A percentile compares a stretch with the other conserved stretches of the same genome.
Evolutionary conservation across 2,888 invertebrate species (phyloP).

Genomic region (Leptarthrus brevirostris): DNA sequence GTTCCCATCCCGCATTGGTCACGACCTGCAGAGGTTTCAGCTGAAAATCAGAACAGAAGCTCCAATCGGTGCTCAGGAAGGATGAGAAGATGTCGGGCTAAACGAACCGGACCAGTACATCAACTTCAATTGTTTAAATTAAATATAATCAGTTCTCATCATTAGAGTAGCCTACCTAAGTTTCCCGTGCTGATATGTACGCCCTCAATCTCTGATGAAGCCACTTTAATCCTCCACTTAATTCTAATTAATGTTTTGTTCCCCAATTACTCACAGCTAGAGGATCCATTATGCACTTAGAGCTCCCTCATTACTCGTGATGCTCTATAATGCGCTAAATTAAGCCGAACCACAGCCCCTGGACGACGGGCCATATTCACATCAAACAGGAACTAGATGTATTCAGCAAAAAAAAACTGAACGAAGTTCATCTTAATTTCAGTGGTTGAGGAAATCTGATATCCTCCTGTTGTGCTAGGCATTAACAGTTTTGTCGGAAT

Average conservation of each 20-base stretch:
- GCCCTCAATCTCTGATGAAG: slow-evolving; percentile 43
- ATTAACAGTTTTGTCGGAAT: slow-evolving; percentile 15
- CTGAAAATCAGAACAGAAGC: too few relatives aligned
- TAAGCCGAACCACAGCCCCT: slow-evolving; percentile 28
- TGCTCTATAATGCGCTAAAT: slow-evolving; percentile 32
- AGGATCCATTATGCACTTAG: slow-evolving; percentile 42
- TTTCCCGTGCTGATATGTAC: slow-evolving; percentile 12
- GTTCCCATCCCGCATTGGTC: slow-evolving; percentile 16
- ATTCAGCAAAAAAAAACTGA: not conserved
- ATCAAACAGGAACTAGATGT: slow-evolving; percentile 26
- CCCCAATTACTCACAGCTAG: slow-evolving; percentile 38
- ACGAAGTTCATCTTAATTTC: not conserved
- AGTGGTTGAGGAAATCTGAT: slow-evolving; percentile 31
- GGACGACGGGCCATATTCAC: not conserved
- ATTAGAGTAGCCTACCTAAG: slow-evolving; percentile 28
- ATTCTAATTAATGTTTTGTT: slow-evolving; percentile 46
- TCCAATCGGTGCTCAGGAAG: too few relatives aligned
- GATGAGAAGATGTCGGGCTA: too few relatives aligned
- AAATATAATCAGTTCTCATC: slow-evolving; percentile 35
- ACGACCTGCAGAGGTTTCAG: too few relatives aligned
- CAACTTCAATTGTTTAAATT: slow-evolving; percentile 37
- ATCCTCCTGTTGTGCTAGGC: slow-evolving; percentile 39
- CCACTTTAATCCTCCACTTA: slow-evolving; percentile 43
- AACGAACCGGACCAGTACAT: too few relatives aligned
- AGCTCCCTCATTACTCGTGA: not conserved